Evolutionary conservation across 2,888 invertebrate genomes (phyloP), one percentile per base, ranked within the genome.

Genomic region (Chaitophorus viminalis): DNA sequence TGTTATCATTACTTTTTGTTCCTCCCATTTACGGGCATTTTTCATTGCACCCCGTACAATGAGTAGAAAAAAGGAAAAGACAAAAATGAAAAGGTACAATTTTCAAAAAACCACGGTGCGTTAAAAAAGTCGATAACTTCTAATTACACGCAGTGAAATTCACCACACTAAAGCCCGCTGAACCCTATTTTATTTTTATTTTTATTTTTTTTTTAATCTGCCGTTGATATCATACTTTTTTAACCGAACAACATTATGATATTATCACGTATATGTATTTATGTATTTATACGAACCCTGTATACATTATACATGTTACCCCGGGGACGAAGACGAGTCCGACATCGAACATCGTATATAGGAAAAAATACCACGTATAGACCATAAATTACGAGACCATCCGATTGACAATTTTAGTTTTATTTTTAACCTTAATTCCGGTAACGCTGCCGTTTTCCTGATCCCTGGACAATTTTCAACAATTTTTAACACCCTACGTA

Each of bases 281-380:
- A 39, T 39, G 11, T 46, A n/a, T 21, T 21, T 25, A 60, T 60
- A 60, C 8, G 18, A 18, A 46, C 46, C 39, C 29, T 46, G 39
- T 46, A 18, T 46, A 29, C 76, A 33, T 46, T 76, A 46, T 76
- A 76, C 76, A 76, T 76, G 76, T 46, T n/a, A 76, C 76, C 46
- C 76, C 29, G 29, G 60, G 60, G 60, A 60, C 60, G 60, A 4
- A 25, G 25, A 60, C 60, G 60, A 60, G 25, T 60, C 25, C 60
- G 25, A 60, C 60, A 60, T 60, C 60, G 25, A 5, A 25, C 21
- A 21, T 60, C 21, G 60, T 60, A 60, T 21, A 25, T 25, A 60
- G 25, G 25, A 60, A 60, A 21, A 6, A 25, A 21, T 60, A 60
- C 60, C 18, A 25, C 60, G 25, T 25, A 60, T 60, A 21, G 25